A percentile compares a stretch with the other conserved stretches of the same genome.
Conservation (phyloP, 2,888 invertebrate species). For the Sarcophaga carnaria region DNA sequence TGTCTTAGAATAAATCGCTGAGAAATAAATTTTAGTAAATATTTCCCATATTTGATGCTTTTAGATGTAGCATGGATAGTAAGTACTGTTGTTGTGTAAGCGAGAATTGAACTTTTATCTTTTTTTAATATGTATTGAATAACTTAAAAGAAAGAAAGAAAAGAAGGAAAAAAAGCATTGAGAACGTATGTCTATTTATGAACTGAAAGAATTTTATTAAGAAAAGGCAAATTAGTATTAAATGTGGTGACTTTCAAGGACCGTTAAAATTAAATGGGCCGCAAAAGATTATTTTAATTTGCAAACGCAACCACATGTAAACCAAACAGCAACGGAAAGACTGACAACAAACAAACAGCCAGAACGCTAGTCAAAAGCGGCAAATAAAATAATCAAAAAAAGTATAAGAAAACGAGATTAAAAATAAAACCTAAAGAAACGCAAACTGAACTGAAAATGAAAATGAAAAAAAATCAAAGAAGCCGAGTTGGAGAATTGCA, state of each 20-base stretch:
- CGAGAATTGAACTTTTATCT: background rate
- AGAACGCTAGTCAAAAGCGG: conserved; percentile 71
- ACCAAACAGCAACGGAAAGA: conserved; percentile 18
- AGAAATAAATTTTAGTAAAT: too few species aligned
- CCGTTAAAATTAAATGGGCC: conserved; percentile 79
- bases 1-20: too few species aligned
- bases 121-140: background rate
- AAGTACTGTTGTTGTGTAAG: too few species aligned
- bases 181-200: conserved; percentile 14
- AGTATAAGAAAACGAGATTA: conserved; percentile 30
- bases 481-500: conserved; percentile 44
- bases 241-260: conserved; percentile 78
- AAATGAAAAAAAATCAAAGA: conserved; percentile 67
- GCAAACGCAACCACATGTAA: conserved; percentile 74
- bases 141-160: background rate
- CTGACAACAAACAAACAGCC: conserved; percentile 41
- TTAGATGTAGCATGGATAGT: too few species aligned
- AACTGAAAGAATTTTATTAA: conserved; percentile 65
- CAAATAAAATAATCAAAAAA: conserved; percentile 68
- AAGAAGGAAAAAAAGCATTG: background rate
- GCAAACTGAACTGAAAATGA: conserved; percentile 12
- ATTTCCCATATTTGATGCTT: too few species aligned
- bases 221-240: conserved; percentile 79
- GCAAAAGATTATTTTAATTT: conserved; percentile 80
- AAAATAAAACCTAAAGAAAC: conserved; percentile 6